Base-by-base conservation (phyloP, 2,113 vertebrate species). In the Tympanuchus pallidicinctus region DNA sequence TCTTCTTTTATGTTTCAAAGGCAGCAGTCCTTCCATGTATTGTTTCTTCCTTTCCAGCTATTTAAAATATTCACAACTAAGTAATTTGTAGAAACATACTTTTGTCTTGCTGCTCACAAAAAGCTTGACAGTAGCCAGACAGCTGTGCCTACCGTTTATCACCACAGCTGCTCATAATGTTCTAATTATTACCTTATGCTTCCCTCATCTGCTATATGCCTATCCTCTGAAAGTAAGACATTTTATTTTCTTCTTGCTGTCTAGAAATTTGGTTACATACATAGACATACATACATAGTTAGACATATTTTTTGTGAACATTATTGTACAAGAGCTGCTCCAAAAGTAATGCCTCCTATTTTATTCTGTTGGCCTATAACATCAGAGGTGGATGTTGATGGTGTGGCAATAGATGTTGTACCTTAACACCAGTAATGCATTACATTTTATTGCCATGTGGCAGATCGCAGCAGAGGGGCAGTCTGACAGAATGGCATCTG, bases 161-260 rank as follows among this genome's bases (percentile, higher is more conserved):
- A 90, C 43, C 38, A 72, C 24, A 61, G 24, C 5, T 86, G 66
- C 43, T 88, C 19, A 21, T 93, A 93, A 78, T 94, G 90, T 86
- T 86, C 90, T 93, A 92, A 95, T 96, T 88, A 94, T 92, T 93
- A 82, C 90, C 86, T 88, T 92, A 92, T 96, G 92, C 64, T 94
- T n/a, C 30, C 84, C 66, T 94, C 80, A 78, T 78, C 73, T 96
- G 83, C 48, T 86, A 28, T 11, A 43, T 86, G 47, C 52, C 38
- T 92, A 22, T 42, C 64, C 70, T 90, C 63, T 74, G 75, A 92
- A 91, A 80, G 16, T 5, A 32, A 45, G 60, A 59, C 19, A n/a
- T 64, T 56, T 21, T 45, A 8, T 57, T 78, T 42, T 70, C 42
- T 42, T 91, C 87, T 80, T 59, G 7, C 14, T 50, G 48, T 20